phyloP scores from a whole-genome alignment of 2,113 vertebrate species.

The Rhynchomys soricoides region DNA sequence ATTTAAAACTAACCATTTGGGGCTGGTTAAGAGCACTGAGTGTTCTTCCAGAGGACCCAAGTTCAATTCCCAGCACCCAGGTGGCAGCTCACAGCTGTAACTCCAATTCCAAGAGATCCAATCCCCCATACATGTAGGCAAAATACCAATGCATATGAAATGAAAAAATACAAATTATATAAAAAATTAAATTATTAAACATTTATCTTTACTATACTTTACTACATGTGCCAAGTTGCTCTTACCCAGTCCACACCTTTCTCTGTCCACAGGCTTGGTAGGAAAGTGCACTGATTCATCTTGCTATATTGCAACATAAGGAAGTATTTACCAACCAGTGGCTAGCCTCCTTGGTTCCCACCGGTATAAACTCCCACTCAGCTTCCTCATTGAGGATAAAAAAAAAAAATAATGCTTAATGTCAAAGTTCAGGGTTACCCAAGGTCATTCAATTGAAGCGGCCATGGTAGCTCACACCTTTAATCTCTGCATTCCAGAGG shows the following conservation, averaged over 20 bases:
- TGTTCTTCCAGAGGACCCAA: too few species aligned
- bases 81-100: too few species aligned
- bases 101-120: too few species aligned
- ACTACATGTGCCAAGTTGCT: neutral
- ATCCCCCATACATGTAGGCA: too few species aligned
- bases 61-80: too few species aligned
- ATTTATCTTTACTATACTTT: neutral
- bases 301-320: neutral
- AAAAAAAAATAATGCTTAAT: neutral
- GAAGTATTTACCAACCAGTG: neutral
- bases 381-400: conserved; percentile 20
- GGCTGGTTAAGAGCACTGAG: too few species aligned
- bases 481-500: neutral
- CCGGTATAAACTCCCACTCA: neutral
- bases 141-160: too few species aligned
- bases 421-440: neutral
- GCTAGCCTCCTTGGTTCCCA: neutral
- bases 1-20: neutral
- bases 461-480: neutral
- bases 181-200: too few species aligned
- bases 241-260: neutral
- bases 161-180: too few species aligned
- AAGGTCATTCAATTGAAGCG: neutral
- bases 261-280: neutral
- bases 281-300: neutral